These are phyloP conservation scores for Platysternon megacephalum DNA, from an alignment of 2,113 vertebrate species.

Conservation along the genomic window DNA sequence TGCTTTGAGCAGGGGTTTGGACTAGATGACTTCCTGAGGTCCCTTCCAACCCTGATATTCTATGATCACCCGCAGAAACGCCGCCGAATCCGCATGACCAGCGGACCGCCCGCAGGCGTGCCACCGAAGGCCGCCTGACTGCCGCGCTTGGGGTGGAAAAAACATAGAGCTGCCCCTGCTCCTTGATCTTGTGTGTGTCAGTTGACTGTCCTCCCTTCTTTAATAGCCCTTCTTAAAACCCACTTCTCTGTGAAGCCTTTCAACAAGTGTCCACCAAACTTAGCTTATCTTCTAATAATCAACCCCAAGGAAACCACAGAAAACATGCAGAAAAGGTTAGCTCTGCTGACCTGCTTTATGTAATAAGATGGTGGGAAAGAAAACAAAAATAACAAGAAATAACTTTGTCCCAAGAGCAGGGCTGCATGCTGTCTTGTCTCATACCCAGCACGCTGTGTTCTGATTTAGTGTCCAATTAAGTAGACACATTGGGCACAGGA, in stretches of 20 bases:
- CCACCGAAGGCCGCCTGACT: no score
- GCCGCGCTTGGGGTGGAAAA: no score
- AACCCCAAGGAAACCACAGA: neutral
- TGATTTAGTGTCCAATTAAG: neutral
- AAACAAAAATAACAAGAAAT: slow-evolving; percentile 47
- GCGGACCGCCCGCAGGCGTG: no score
- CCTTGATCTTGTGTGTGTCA: neutral
- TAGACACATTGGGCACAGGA: neutral
- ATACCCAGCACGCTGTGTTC: neutral
- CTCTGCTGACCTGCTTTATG: slow-evolving; percentile 27
- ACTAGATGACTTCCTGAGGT: no score
- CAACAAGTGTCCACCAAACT: neutral
- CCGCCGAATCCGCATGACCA: no score
- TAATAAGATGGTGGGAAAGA: slow-evolving; percentile 16
- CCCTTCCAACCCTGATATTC: no score
- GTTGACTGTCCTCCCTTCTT: neutral
- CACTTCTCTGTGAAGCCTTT: neutral
- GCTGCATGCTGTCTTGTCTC: slow-evolving; percentile 51
- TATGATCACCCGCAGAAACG: no score
- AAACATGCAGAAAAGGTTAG: slow-evolving; percentile 19
- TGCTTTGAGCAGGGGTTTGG: no score
- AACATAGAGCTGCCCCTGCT: no score
- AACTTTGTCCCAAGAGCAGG: neutral
- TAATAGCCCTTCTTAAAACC: neutral
- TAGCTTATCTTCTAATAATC: neutral